A percentile compares a stretch with the other conserved stretches of the same genome.
phyloP scores from a whole-genome alignment of 2,888 invertebrate species.

The Noctuana brunneofusca region DNA sequence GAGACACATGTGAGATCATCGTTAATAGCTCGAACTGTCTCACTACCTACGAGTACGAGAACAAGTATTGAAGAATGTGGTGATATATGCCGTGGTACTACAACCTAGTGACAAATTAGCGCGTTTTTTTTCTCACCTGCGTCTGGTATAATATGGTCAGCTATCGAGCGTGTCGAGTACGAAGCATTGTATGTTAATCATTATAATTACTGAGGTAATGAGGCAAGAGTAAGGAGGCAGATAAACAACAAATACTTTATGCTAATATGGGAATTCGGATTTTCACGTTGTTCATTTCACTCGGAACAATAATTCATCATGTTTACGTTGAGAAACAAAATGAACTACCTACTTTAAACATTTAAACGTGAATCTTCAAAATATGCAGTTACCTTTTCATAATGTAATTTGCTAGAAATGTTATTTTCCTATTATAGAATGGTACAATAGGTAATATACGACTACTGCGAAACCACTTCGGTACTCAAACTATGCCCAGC shows the following conservation, averaged over 20 bases:
- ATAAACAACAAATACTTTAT: constrained; percentile 11
- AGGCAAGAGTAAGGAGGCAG: not conserved
- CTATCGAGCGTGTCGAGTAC: constrained; percentile 22
- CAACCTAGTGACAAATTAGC: constrained; percentile 32
- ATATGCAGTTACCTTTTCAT: not conserved
- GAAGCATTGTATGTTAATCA: constrained; percentile 32
- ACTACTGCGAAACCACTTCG: constrained; percentile 4
- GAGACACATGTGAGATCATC: not conserved
- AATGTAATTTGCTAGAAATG: not conserved
- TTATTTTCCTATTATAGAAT: not conserved
- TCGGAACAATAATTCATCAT: not conserved
- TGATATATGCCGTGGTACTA: constrained; percentile 35
- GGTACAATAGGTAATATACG: constrained; percentile 13
- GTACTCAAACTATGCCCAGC: not conserved
- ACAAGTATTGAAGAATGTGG: constrained; percentile 37
- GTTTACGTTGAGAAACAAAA: constrained; percentile 11
- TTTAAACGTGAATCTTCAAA: not conserved
- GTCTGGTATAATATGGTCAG: constrained; percentile 14
- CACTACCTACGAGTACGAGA: constrained; percentile 23
- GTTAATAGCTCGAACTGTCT: not conserved
- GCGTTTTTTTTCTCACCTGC: constrained; percentile 17
- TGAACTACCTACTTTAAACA: not conserved
- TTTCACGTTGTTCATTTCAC: constrained; percentile 9
- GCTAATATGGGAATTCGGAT: constrained; percentile 24
- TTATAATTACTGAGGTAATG: constrained; percentile 22